phyloP scores from a whole-genome alignment of 2,797 vertebrate species.

The Mallotus villosus region DNA sequence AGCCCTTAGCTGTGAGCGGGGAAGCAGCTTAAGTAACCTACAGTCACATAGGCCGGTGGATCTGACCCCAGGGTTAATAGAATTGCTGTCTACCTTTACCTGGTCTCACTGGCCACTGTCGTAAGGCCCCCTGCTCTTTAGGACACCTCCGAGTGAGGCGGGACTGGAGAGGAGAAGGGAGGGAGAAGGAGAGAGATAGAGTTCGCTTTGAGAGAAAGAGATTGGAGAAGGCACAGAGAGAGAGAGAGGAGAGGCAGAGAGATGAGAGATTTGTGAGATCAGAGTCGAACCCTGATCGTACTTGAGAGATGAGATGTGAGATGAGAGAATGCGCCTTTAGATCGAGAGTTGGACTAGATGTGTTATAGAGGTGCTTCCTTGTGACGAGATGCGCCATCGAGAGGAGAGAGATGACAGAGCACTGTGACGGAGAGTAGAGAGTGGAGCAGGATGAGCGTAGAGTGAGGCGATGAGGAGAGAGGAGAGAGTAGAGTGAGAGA shows the following conservation, averaged over 20 bases:
- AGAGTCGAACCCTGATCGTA: no score
- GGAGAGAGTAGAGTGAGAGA: conserved; percentile 11
- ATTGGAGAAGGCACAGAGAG: conserved; percentile 4
- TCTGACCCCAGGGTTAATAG: conserved; percentile 73
- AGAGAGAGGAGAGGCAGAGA: conserved; percentile 10
- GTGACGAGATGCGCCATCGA: no score
- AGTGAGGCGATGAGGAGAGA: no score
- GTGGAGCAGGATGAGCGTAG: no score
- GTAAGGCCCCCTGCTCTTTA: conserved; percentile 21
- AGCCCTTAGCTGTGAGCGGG: conserved; percentile 53
- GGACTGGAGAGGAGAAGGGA: background rate
- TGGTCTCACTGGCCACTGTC: conserved; percentile 32
- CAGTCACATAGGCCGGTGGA: conserved; percentile 48
- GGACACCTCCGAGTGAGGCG: conserved; percentile 2
- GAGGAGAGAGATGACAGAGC: no score
- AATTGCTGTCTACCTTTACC: conserved; percentile 64
- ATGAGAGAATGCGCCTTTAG: no score
- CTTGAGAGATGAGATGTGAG: no score
- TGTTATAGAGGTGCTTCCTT: no score
- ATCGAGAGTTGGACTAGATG: no score
- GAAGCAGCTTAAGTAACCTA: conserved; percentile 57
- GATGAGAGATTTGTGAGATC: no score
- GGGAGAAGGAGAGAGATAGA: background rate
- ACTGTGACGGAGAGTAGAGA: no score
- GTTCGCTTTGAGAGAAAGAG: no score